These are phyloP conservation scores for Cheirogaleus major DNA, from an alignment of 2,797 vertebrate species.

Conservation along the genomic window DNA sequence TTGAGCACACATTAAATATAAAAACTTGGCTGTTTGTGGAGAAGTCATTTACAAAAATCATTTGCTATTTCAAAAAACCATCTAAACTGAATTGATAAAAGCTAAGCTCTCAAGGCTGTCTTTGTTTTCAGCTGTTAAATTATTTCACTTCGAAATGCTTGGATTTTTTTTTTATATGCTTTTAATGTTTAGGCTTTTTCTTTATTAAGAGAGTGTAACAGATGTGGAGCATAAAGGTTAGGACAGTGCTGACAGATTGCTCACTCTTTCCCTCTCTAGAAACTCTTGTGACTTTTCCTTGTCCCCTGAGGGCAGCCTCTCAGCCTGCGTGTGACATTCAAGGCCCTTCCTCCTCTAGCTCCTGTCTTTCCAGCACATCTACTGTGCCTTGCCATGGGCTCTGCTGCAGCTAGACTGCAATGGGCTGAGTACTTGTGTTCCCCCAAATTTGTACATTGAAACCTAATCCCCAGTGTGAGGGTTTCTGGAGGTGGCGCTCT, in stretches of 20 bases:
- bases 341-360: neutral
- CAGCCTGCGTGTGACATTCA: neutral
- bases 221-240: neutral
- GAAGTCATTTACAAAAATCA: slow-evolving; percentile 19
- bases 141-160: slow-evolving; percentile 34
- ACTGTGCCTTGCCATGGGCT: neutral
- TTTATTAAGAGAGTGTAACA: neutral
- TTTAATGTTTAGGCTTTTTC: neutral
- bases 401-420: neutral
- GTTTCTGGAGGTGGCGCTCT: neutral
- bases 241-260: neutral
- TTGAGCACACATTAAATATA: neutral
- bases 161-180: neutral
- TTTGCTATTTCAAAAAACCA: neutral
- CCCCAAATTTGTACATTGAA: neutral
- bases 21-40: neutral
- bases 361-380: neutral
- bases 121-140: slow-evolving; percentile 20
- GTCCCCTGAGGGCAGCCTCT: neutral
- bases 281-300: neutral
- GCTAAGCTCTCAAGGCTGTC: neutral
- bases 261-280: neutral
- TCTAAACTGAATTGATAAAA: slow-evolving; percentile 2
- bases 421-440: neutral
- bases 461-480: neutral